Evolutionary conservation across 2,113 vertebrate genomes (phyloP).

Genomic region (Aldabrachelys gigantea): DNA sequence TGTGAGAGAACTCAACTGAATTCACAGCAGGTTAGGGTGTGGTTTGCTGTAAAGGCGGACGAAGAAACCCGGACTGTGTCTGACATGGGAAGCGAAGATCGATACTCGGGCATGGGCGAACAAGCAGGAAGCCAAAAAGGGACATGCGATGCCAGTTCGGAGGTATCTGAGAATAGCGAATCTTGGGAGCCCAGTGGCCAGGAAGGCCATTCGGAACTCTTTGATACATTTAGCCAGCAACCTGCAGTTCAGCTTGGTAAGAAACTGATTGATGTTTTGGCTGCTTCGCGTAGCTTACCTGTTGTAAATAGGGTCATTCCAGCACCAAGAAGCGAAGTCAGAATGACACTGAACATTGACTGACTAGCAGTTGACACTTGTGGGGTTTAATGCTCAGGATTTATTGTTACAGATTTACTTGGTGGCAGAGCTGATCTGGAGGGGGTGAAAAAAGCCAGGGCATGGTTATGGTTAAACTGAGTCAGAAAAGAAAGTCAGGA

Average conservation of each 20-base stretch:
- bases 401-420: not conserved
- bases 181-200: slow-evolving; percentile 67
- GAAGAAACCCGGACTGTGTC: slow-evolving; percentile 69
- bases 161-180: slow-evolving; percentile 74
- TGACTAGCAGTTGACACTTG: rapidly evolving
- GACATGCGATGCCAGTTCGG: slow-evolving; percentile 33
- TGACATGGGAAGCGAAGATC: slow-evolving; percentile 58
- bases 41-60: slow-evolving; percentile 84
- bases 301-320: rapidly evolving
- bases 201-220: slow-evolving; percentile 57
- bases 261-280: not conserved
- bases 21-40: slow-evolving; percentile 86
- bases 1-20: slow-evolving; percentile 84
- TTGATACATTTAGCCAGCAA: slow-evolving; percentile 43
- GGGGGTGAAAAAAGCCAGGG: not conserved
- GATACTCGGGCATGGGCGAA: slow-evolving; percentile 8
- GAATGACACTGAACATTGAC: rapidly evolving
- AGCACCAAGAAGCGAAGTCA: rapidly evolving
- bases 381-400: rapidly evolving
- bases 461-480: not conserved
- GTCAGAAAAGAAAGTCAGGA: not conserved
- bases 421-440: not conserved
- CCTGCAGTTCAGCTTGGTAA: slow-evolving; percentile 75
- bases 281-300: not conserved
- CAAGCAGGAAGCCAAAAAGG: slow-evolving; percentile 24